Evolutionary conservation across 1,140 invertebrate species (phyloP).

Genomic region (Drosophila eugracilis): DNA sequence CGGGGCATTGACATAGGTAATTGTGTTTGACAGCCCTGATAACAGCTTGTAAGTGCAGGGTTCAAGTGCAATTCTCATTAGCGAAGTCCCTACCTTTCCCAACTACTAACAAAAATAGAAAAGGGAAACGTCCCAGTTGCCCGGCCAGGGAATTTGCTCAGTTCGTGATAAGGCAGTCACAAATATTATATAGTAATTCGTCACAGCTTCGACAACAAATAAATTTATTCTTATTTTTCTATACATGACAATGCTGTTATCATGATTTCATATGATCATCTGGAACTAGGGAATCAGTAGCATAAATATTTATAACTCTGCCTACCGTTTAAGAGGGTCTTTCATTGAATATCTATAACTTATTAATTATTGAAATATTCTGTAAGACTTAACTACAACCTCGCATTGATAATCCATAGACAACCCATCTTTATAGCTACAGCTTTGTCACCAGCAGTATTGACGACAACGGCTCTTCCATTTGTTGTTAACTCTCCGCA

Average conservation of each 20-base stretch:
- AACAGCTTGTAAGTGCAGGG: constrained; percentile 6
- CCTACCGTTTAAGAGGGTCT: too few relatives aligned
- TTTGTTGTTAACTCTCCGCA: constrained; percentile 34
- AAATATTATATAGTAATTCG: constrained; percentile 18
- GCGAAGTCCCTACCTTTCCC: constrained; percentile 11
- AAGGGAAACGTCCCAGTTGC: constrained; percentile 11
- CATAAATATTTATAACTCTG: background rate
- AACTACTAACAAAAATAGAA: constrained; percentile 3
- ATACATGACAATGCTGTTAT: constrained; percentile 56
- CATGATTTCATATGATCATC: constrained; percentile 26
- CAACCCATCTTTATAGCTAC: constrained; percentile 21
- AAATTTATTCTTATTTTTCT: constrained; percentile 28
- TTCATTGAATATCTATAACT: too few relatives aligned
- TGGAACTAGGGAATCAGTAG: background rate
- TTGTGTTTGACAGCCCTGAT: constrained; percentile 31
- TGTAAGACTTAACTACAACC: too few relatives aligned
- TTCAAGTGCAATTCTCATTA: constrained; percentile 41
- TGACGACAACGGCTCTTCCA: constrained; percentile 15
- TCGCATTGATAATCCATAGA: background rate
- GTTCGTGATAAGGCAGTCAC: constrained; percentile 16
- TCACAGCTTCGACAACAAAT: constrained; percentile 46
- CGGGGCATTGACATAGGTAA: constrained; percentile 54
- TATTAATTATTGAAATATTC: too few relatives aligned
- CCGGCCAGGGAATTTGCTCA: constrained; percentile 1
- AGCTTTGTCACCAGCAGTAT: constrained; percentile 10